Evolutionary conservation across 2,888 invertebrate species (phyloP), one percentile per base, ranked within the genome.

Genomic region (Melolontha melolontha): DNA sequence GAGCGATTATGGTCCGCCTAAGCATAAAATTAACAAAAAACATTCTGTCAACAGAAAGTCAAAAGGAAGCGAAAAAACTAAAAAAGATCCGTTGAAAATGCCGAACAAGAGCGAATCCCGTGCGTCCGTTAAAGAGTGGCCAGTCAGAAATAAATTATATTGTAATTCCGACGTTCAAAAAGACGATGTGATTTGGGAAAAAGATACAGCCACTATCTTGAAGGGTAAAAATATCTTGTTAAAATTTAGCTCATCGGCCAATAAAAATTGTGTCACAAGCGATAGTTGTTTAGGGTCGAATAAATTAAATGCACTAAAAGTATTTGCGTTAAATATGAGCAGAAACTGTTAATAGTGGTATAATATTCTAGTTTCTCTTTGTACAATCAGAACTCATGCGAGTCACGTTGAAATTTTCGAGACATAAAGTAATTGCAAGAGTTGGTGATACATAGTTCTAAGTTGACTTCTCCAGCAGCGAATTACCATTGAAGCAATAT

Each of bases 191-290:
- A 83, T 84, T 70, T 88, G 87, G 87, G 87, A 87, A 79, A 84
- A 85, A 63, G 86, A 87, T 76, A 87, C 87, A 42, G 86, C 86
- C 72, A 87, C 87, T 80, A 87, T 88, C 64, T 73, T 83, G 17
- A 79, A 77, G 71, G 79, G 79, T 69, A 79, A 78, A 76, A 66
- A 62, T 55, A 69, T 69, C 41, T 52, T 67, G 49, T 63, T 64
- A 14, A 69, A 67, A 67, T 67, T 69, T 42, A 51, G 59, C 17
- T 34, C 59, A 16, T 62, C 59, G 42, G 17, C 34, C 11, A 69
- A 69, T 69, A 69, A 69, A 69, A 59, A 62, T 40, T 47, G 34
- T 54, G 11, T 34, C 16, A 64, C 59, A 65, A 66, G 29, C 54
- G 29, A 62, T 16, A n/a, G 34, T 12, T 34, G 42, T 62, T 62